These are phyloP conservation scores for Ophonus ardosiacus DNA, from an alignment of 2,888 invertebrate genomes.

Conservation along the genomic window DNA sequence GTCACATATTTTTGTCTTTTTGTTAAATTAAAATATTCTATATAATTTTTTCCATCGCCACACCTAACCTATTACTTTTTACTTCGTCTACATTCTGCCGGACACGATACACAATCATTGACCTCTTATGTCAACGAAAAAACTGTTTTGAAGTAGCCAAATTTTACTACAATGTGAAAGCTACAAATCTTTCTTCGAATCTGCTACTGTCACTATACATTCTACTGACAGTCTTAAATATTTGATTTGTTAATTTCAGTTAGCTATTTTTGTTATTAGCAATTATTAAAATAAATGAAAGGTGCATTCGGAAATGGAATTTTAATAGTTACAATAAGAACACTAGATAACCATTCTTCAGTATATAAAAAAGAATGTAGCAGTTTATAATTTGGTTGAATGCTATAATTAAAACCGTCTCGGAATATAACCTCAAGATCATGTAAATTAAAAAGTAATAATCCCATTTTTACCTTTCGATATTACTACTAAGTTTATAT, in stretches of 20 bases:
- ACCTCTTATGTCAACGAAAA: constrained; percentile 39
- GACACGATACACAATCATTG: constrained; percentile 35
- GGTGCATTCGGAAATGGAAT: constrained; percentile 9
- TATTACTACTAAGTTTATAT: too few relatives aligned
- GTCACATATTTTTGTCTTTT: constrained; percentile 39
- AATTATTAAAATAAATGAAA: background rate
- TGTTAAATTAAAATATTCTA: constrained; percentile 22
- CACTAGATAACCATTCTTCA: constrained; percentile 24
- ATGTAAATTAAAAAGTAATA: background rate
- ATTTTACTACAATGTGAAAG: constrained; percentile 25
- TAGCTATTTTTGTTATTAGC: background rate
- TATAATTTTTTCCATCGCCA: constrained; percentile 19
- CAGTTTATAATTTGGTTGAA: constrained; percentile 9
- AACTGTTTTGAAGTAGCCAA: constrained; percentile 7
- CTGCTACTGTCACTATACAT: background rate
- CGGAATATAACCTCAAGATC: background rate
- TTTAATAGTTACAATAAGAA: constrained; percentile 8
- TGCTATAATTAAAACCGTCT: constrained; percentile 37
- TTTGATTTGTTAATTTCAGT: background rate
- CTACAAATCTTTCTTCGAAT: background rate
- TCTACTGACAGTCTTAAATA: background rate
- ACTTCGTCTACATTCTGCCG: constrained; percentile 25
- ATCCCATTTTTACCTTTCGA: too few relatives aligned
- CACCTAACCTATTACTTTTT: constrained; percentile 40
- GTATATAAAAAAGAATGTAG: constrained; percentile 12